Conservation (phyloP, 1,140 invertebrate species). For the Chironomus tepperi region DNA sequence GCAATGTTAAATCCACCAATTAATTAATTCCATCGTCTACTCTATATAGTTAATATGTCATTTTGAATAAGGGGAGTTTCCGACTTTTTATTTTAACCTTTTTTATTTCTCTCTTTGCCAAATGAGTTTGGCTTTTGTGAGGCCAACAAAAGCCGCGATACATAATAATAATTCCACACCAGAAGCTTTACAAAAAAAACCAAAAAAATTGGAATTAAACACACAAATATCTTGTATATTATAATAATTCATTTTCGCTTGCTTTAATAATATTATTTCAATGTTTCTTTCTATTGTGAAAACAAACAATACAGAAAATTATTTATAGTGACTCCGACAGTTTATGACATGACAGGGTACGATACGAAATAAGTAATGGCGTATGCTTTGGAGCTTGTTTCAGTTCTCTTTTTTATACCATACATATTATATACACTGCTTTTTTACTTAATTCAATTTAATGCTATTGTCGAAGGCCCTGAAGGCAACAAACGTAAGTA, state of each 20-base stretch:
- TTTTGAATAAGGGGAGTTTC: conserved; percentile 16
- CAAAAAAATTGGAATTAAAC: neutral
- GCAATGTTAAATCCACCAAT: conserved; percentile 9
- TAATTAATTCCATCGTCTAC: conserved; percentile 9
- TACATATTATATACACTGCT: neutral
- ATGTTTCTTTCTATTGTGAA: conserved; percentile 11
- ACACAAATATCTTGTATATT: neutral
- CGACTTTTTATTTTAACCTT: neutral
- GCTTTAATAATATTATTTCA: conserved; percentile 9
- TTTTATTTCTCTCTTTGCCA: too few relatives aligned
- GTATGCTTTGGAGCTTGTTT: neutral
- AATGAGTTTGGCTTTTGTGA: neutral
- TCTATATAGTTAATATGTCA: neutral
- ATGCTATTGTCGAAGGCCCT: neutral
- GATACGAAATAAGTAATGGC: neutral
- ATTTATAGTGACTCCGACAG: conserved; percentile 21
- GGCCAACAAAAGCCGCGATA: too few relatives aligned
- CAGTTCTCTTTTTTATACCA: neutral
- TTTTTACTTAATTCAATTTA: conserved; percentile 4
- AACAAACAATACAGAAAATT: conserved; percentile 19
- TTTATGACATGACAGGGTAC: neutral
- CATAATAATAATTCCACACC: too few relatives aligned
- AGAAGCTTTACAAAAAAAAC: too few relatives aligned
- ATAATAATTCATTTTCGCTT: conserved; percentile 14
- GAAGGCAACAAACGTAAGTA: too few relatives aligned